A percentile compares a stretch with the other conserved stretches of the same genome.
phyloP scores from a whole-genome alignment of 1,140 invertebrate genomes.

The Zaprionus kolodkinae region DNA sequence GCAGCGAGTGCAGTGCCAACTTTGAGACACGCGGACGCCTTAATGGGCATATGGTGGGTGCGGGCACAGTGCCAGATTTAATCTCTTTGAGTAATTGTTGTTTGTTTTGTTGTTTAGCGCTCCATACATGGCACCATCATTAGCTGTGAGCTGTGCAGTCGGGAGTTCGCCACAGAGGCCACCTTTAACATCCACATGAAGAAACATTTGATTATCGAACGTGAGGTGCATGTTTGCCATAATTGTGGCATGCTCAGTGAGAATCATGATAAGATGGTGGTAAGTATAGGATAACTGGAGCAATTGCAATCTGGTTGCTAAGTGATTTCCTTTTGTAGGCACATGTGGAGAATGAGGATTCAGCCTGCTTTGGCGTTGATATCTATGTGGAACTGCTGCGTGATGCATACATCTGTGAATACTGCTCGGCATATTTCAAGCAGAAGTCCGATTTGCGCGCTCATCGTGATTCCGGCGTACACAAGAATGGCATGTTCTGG shows the following conservation, averaged over 20 bases:
- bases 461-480: conserved; percentile 63
- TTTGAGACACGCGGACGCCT: conserved; percentile 63
- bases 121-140: conserved; percentile 53
- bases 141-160: conserved; percentile 66
- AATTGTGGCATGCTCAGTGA: conserved; percentile 65
- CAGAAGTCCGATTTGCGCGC: conserved; percentile 47
- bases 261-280: conserved; percentile 38
- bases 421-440: conserved; percentile 66
- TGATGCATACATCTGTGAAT: conserved; percentile 69
- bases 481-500: conserved; percentile 56
- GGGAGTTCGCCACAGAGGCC: conserved; percentile 61
- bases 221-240: conserved; percentile 55
- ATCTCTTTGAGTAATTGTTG: neutral
- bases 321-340: conserved; percentile 3
- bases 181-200: conserved; percentile 68
- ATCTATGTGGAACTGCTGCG: conserved; percentile 48
- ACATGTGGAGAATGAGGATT: conserved; percentile 29
- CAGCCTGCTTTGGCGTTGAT: conserved; percentile 42
- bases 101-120: conserved; percentile 28
- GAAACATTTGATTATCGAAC: conserved; percentile 64
- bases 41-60: conserved; percentile 62
- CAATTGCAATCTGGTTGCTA: neutral
- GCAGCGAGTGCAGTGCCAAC: conserved; percentile 53
- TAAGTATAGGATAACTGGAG: neutral
- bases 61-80: neutral